Conservation (phyloP, 1,140 invertebrate species). For the Aricia agestis region DNA sequence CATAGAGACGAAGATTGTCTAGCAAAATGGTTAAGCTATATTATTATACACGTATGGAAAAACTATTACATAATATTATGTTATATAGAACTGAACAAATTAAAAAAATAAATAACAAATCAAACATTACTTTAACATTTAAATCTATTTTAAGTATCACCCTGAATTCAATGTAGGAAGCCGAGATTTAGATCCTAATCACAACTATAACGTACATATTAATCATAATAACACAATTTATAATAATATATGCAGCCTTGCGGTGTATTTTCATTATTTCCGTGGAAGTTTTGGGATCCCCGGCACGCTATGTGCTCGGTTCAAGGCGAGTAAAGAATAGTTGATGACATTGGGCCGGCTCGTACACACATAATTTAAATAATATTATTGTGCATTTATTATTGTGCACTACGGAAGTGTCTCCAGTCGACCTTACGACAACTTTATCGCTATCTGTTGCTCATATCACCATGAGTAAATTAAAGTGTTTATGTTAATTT, state of each 20-base stretch:
- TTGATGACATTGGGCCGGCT: slow-evolving; percentile 54
- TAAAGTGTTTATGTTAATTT: slow-evolving; percentile 11
- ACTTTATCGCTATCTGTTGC: slow-evolving; percentile 33
- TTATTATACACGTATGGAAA: too few relatives aligned
- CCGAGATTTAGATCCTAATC: too few relatives aligned
- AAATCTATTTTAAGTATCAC: too few relatives aligned
- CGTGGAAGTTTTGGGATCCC: slow-evolving; percentile 12
- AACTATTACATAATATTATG: too few relatives aligned
- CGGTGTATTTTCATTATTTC: slow-evolving; percentile 6
- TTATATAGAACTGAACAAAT: too few relatives aligned
- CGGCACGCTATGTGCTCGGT: slow-evolving; percentile 5
- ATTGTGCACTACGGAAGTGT: slow-evolving; percentile 58
- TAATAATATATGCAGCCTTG: background rate
- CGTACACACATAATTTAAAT: slow-evolving; percentile 57
- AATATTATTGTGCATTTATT: slow-evolving; percentile 55
- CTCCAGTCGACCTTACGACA: slow-evolving; percentile 60
- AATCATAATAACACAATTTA: slow-evolving; percentile 11
- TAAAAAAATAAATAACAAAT: too few relatives aligned
- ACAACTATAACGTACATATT: background rate
- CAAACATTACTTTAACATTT: too few relatives aligned
- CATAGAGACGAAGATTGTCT: too few relatives aligned
- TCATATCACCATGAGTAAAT: slow-evolving; percentile 14
- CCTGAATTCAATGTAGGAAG: too few relatives aligned
- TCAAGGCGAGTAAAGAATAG: slow-evolving; percentile 62
- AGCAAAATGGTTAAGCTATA: too few relatives aligned